Conservation (phyloP, 2,888 invertebrate genomes). For the Helobdella robusta region DNA sequence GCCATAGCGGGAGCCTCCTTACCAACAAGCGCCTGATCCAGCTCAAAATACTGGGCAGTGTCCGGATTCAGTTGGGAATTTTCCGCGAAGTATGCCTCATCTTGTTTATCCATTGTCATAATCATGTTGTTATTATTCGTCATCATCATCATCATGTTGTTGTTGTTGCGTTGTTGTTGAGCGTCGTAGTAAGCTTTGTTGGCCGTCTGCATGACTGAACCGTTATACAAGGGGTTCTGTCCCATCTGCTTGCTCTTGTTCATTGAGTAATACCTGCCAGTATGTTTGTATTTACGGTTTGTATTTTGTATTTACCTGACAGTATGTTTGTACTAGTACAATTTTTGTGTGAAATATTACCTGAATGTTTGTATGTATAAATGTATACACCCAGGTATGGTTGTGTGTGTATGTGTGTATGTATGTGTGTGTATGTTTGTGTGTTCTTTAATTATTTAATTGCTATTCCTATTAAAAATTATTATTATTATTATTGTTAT, state of each 20-base stretch:
- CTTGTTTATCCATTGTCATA: no score
- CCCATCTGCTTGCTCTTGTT: constrained; percentile 17
- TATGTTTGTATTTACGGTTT: background rate
- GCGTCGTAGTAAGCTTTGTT: background rate
- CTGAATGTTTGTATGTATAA: background rate
- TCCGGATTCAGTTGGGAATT: no score
- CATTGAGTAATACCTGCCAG: constrained; percentile 15
- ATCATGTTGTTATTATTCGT: no score
- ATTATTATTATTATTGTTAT: no score
- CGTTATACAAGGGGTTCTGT: constrained; percentile 11
- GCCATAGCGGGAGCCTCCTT: no score
- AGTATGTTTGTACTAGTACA: background rate
- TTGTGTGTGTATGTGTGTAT: background rate
- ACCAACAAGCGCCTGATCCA: constrained; percentile 18
- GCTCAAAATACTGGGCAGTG: constrained; percentile 22
- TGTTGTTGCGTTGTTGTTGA: background rate
- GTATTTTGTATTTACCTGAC: background rate
- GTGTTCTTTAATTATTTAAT: background rate
- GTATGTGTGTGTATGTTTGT: background rate
- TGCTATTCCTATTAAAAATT: background rate
- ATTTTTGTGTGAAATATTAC: background rate
- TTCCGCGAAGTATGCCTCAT: no score
- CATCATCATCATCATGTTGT: no score
- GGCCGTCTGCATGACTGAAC: background rate
- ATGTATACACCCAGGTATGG: no score